phyloP scores from a whole-genome alignment of 1,140 invertebrate species.

The Ceratoteleas bidentatus region DNA sequence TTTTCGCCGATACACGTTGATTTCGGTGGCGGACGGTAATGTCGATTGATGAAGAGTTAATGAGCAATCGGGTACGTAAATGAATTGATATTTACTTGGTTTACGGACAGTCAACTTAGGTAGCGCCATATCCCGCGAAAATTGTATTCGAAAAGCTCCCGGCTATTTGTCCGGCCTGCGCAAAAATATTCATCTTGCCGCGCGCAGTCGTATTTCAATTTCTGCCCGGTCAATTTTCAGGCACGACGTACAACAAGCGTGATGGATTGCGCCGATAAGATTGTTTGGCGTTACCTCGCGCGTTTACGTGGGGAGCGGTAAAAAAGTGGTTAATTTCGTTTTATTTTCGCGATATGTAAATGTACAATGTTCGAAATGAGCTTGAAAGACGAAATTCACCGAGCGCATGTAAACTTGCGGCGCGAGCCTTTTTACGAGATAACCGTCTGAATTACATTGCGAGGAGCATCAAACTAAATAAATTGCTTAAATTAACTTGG shows the following conservation, averaged over 20 bases:
- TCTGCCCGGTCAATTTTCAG: too few relatives aligned
- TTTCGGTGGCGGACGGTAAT: not conserved
- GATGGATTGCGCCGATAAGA: conserved; percentile 35
- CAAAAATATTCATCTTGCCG: conserved; percentile 21
- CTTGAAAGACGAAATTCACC: conserved; percentile 7
- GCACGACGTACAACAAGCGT: conserved; percentile 18
- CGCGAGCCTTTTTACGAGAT: conserved; percentile 5
- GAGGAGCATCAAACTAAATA: conserved; percentile 5
- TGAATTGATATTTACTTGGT: conserved; percentile 8
- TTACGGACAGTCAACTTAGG: conserved; percentile 20
- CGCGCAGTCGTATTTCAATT: conserved; percentile 32
- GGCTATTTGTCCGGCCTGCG: too few relatives aligned
- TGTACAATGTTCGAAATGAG: conserved; percentile 22
- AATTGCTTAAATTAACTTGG: too few relatives aligned
- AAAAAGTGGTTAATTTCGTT: conserved; percentile 29
- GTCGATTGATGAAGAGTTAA: conserved; percentile 7
- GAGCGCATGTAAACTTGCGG: not conserved
- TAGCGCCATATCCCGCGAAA: not conserved
- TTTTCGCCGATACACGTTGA: too few relatives aligned
- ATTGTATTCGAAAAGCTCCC: too few relatives aligned
- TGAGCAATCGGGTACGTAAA: conserved; percentile 18
- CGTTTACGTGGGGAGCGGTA: too few relatives aligned
- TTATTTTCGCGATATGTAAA: conserved; percentile 16
- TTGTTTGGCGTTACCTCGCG: conserved; percentile 13
- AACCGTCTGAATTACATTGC: conserved; percentile 1